These are phyloP conservation scores for Periophthalmus modestus DNA, from an alignment of 2,113 vertebrate genomes.

Conservation along the genomic window DNA sequence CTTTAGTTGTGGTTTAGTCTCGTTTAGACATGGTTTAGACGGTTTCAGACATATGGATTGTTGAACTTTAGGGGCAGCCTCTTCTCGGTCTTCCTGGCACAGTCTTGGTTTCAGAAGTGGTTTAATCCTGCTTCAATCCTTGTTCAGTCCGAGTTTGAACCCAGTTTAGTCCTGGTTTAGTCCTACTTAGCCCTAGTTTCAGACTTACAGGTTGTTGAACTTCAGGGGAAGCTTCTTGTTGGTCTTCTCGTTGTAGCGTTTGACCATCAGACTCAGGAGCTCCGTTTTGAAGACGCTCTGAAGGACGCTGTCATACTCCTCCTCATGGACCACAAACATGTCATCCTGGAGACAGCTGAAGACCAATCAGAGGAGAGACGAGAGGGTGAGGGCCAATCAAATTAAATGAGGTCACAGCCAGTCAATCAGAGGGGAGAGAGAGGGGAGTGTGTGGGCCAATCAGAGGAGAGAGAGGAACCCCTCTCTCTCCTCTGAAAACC, in stretches of 20 bases:
- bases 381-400: constrained; percentile 23
- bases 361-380: constrained; percentile 55
- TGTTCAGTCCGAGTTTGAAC: neutral
- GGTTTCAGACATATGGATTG: constrained; percentile 80
- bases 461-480: neutral
- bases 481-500: too few species aligned
- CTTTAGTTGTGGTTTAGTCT: too few species aligned
- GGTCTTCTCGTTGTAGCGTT: constrained; percentile 88
- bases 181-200: too few species aligned
- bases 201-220: constrained; percentile 85
- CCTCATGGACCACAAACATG: constrained; percentile 93
- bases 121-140: too few species aligned
- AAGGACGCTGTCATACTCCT: constrained; percentile 87
- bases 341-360: constrained; percentile 91
- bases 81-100: constrained; percentile 68
- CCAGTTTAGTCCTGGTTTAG: too few species aligned
- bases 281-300: constrained; percentile 97
- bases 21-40: too few species aligned
- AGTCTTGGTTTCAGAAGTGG: too few species aligned
- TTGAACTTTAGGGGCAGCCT: constrained; percentile 82
- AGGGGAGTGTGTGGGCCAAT: too few species aligned
- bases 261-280: constrained; percentile 90
- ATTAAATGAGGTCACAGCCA: too few species aligned
- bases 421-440: too few species aligned
- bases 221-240: constrained; percentile 77